Percentiles rank a stretch among this genome's conserved stretches.
These are phyloP conservation scores for Oikopleura dioica DNA, from an alignment of 23 tunicate genomes.

Conservation along the genomic window DNA sequence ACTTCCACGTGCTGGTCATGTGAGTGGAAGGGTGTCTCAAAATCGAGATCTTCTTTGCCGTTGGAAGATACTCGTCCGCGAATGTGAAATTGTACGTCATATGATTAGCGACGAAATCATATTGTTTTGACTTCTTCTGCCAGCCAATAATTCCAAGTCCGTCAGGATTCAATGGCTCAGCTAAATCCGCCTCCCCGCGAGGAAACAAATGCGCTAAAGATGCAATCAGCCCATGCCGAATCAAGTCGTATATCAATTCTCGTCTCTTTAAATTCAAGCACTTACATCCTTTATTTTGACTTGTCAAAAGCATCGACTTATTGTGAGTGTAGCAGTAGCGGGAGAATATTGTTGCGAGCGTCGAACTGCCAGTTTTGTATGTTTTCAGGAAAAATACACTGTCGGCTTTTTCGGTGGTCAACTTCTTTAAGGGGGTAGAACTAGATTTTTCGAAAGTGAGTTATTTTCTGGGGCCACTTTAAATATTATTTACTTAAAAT, in stretches of 20 bases:
- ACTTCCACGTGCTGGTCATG: constrained; percentile 2
- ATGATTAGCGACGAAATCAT: neutral
- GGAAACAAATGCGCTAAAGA: neutral
- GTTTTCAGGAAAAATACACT: neutral
- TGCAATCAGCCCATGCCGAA: neutral
- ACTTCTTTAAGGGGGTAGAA: too few relatives aligned
- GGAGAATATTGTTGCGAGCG: neutral
- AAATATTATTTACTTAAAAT: too few relatives aligned
- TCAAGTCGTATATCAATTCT: neutral
- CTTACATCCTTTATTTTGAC: neutral
- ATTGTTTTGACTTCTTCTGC: neutral
- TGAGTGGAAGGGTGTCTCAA: neutral
- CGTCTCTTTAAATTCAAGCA: neutral
- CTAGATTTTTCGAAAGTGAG: too few relatives aligned
- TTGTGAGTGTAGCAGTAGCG: neutral
- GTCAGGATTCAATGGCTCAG: neutral
- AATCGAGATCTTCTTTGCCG: neutral
- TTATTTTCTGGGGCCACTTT: too few relatives aligned
- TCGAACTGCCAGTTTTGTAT: constrained; percentile 7
- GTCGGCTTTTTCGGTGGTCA: too few relatives aligned
- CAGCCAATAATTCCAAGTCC: neutral
- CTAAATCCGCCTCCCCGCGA: neutral
- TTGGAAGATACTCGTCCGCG: neutral
- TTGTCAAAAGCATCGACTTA: neutral
- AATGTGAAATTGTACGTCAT: neutral